Percentiles rank a stretch among this genome's conserved stretches.
Conservation (phyloP, 2,113 vertebrate species). For the Myrmecobius fasciatus region DNA sequence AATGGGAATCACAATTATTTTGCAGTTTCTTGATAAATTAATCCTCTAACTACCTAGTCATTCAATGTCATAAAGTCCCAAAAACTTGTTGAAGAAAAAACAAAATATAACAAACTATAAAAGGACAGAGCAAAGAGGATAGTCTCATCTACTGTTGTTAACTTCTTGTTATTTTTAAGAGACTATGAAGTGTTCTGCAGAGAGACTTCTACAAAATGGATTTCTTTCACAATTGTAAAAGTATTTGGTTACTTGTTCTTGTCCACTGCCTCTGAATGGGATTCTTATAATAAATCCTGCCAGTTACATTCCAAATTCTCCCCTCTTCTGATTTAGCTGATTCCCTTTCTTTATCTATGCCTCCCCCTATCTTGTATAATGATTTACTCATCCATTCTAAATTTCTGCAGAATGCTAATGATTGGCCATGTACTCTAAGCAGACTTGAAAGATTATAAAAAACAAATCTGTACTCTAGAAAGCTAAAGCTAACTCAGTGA, state of each 20-base stretch:
- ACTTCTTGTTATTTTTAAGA: background rate
- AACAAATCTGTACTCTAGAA: background rate
- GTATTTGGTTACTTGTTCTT: background rate
- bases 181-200: background rate
- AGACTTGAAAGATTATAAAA: background rate
- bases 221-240: background rate
- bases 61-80: background rate
- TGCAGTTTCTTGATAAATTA: background rate
- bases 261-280: background rate
- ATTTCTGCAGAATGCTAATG: background rate
- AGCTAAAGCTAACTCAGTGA: background rate
- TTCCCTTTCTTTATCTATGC: background rate
- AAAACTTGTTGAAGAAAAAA: background rate
- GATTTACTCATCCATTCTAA: background rate
- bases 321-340: background rate
- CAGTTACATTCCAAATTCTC: background rate
- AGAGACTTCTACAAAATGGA: background rate
- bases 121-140: background rate
- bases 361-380: background rate
- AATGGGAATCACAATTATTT: background rate
- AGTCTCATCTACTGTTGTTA: background rate
- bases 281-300: background rate
- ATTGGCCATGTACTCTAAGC: background rate
- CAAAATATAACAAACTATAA: background rate
- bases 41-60: background rate